Conservation (phyloP, 2,113 vertebrate genomes). For the Montifringilla adamsi region DNA sequence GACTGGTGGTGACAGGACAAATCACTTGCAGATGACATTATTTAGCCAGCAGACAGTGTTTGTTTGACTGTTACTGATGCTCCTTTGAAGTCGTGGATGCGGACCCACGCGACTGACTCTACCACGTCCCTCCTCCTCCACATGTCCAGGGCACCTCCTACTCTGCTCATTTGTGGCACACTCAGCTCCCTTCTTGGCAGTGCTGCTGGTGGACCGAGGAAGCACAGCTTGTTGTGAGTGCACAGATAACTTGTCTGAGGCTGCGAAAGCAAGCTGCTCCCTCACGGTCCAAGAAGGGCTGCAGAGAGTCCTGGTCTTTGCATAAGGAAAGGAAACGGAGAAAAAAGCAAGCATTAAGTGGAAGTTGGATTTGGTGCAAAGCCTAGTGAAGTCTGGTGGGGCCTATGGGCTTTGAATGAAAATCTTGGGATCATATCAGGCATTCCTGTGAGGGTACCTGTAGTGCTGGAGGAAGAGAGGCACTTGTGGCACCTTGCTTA, state of each 20-base stretch:
- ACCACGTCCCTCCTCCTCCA: background rate
- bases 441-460: background rate
- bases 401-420: background rate
- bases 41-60: conserved; percentile 20
- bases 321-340: background rate
- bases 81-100: background rate
- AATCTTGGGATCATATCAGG: background rate
- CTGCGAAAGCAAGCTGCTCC: accelerated
- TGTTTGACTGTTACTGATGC: conserved; percentile 39
- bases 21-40: conserved; percentile 6
- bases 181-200: background rate
- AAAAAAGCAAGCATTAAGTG: background rate
- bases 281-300: background rate
- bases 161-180: background rate
- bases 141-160: accelerated
- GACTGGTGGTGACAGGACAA: conserved; percentile 27
- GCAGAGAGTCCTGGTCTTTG: background rate
- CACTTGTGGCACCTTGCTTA: background rate
- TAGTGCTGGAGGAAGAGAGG: background rate
- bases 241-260: background rate
- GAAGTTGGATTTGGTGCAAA: background rate
- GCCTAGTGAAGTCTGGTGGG: background rate
- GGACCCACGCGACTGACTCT: background rate
- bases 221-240: background rate
- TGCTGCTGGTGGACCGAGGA: background rate